Evolutionary conservation across 2,888 invertebrate genomes (phyloP), one percentile per base, ranked within the genome.

Genomic region (Leptura quadrifasciata): DNA sequence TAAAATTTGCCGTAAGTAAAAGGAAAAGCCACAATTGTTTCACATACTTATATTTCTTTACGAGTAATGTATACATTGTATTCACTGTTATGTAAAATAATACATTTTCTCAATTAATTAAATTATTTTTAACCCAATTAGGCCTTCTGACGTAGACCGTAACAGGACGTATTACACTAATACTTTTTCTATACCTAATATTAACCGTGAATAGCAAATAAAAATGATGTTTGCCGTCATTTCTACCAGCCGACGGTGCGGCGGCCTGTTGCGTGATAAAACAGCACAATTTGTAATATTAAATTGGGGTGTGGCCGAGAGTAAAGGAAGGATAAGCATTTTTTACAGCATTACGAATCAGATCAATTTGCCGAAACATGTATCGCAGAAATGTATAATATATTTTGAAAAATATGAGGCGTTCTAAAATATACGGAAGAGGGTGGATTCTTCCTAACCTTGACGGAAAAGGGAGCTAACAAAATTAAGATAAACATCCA

Each of bases 221-320:
- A 47, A 47, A 6, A 47, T 47, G 0, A 47, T 47, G 47, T n/a
- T n/a, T n/a, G 47, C 47, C n/a, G 3, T n/a, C 47, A n/a, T 47
- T 15, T 3, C n/a, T 5, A 47, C n/a, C 47, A 0, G 47, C n/a
- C n/a, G n/a, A n/a, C n/a, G n/a, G n/a, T n/a, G n/a, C n/a, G n/a
- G n/a, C n/a, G n/a, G n/a, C 47, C 5, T 47, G 47, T 47, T n/a
- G n/a, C 47, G 47, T 47, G 47, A n/a, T 47, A 47, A 47, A 47
- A 47, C 15, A 47, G 15, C 47, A n/a, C 47, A 47, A 47, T 47
- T 47, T 47, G 47, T 47, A 47, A 47, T n/a, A 47, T 47, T 39
- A 47, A 6, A 47, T n/a, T 15, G 47, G 47, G 47, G 47, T n/a
- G 47, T 15, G 47, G 47, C 35, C n/a, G 47, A 47, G 5, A 5